Percentiles rank a stretch among this genome's conserved stretches.
Conservation (phyloP, 2,797 vertebrate genomes). For the Erethizon dorsatum region DNA sequence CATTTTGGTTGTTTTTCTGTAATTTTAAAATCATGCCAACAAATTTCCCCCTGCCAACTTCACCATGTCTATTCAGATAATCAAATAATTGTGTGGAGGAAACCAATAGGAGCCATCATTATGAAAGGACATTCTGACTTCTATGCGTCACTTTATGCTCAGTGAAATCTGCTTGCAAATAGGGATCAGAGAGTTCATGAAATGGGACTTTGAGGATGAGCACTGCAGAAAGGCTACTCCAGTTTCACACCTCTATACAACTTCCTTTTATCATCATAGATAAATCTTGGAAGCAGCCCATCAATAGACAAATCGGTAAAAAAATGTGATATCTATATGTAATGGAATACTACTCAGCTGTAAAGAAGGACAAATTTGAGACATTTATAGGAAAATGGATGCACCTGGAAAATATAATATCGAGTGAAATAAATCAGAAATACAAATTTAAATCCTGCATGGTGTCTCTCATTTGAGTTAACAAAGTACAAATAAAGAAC, state of each 20-base stretch:
- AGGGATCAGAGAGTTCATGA: conserved; percentile 4
- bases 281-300: not conserved
- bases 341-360: not conserved
- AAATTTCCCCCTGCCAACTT: not conserved
- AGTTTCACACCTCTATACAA: conserved; percentile 37
- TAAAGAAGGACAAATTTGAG: not conserved
- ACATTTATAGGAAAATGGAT: not conserved
- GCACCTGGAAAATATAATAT: not conserved
- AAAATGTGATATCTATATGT: not conserved
- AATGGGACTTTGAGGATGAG: conserved; percentile 1
- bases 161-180: not conserved
- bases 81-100: conserved; percentile 60
- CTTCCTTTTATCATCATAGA: conserved; percentile 10
- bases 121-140: conserved; percentile 36
- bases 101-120: not conserved
- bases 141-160: conserved; percentile 40
- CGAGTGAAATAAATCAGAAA: not conserved
- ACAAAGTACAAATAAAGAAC: not conserved
- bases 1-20: not conserved
- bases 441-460: not conserved
- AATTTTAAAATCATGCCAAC: conserved; percentile 53
- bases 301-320: not conserved
- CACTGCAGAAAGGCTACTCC: not conserved
- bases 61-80: conserved; percentile 48
- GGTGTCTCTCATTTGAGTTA: not conserved